Base-by-base conservation (phyloP, 2,888 invertebrate genomes). In the Cheilosia impressa region DNA sequence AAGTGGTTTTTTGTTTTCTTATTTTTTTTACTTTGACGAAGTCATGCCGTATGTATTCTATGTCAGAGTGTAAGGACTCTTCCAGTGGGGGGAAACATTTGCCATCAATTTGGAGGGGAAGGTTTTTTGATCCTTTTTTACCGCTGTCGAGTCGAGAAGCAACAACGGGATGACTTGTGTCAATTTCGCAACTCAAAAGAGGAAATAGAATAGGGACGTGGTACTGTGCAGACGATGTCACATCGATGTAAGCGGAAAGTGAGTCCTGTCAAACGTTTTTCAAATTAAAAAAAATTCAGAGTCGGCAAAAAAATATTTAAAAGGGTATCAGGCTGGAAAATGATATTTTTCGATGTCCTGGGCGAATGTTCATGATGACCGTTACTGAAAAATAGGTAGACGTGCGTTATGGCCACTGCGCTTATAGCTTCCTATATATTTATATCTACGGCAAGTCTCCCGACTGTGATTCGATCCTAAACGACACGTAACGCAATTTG, bases 81-180 rank as follows among this genome's bases (percentile, higher is more conserved):
- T 24, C 5, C 10, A 27, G 24, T 41, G 24, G 41, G 66, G 66
- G 17, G 34, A 6, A 63, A 63, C 47, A 47, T 47, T 13, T 31
- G 45, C 45, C 57, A 57, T 69, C 22, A 31, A 69, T 57, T 43
- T 24, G 9, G 7, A 9, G 45, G 68, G 47, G 34, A 45, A 43
- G 55, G 65, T 52, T 66, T 66, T 41, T 66, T 66, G 41, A 66
- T 53, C 53, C 53, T 53, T 24, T 19, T 41, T 43, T 19, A 22
- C 19, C 19, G 7, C n/a, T 41, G n/a, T 38, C 5, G 41, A 41
- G 24, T 13, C n/a, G 15, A 17, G 52, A 24, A 53, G 41, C 24
- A 53, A 24, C 53, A 27, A 24, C 52, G 13, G 41, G 24, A 66
- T 66, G 66, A 53, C 66, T 53, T 53, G 52, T 43, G 53, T 66